Conservation (phyloP, 2,113 vertebrate genomes). For the Ciconia maguari region DNA sequence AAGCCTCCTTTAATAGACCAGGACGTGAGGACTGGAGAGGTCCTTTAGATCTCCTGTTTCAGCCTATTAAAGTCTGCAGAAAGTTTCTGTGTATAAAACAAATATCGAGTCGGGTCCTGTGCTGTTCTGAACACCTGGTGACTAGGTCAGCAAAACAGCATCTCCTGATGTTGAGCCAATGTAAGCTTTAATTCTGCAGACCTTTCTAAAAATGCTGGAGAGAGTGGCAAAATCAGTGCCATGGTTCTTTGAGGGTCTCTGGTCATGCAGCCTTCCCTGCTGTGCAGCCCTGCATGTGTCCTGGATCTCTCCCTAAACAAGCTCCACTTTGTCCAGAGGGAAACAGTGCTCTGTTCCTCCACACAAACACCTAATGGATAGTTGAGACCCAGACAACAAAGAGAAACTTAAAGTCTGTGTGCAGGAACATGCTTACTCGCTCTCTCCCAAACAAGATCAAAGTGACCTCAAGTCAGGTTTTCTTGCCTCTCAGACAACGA, state of each 20-base stretch:
- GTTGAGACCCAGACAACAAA: not conserved
- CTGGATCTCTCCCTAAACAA: not conserved
- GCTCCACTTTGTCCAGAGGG: not conserved
- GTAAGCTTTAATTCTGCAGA: not conserved
- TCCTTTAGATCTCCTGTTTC: not conserved
- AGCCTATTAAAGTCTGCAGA: not conserved
- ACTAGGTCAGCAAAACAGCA: not conserved
- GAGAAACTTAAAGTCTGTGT: not conserved
- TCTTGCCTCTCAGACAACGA: not conserved
- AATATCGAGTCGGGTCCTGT: too few relatives aligned
- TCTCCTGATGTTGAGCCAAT: not conserved
- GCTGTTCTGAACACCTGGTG: not conserved
- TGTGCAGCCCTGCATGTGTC: fast-evolving
- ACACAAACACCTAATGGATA: fast-evolving
- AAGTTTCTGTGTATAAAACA: not conserved
- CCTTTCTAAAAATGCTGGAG: not conserved
- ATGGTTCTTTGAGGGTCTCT: fast-evolving
- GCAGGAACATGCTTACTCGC: not conserved
- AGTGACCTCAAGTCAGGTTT: not conserved
- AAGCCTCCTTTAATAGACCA: not conserved
- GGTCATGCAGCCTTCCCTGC: not conserved
- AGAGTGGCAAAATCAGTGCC: not conserved
- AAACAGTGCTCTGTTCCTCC: not conserved
- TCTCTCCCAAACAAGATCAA: not conserved
- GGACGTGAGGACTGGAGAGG: not conserved